Base-by-base conservation (phyloP, 2,797 vertebrate genomes). In the Crenuchus spilurus region DNA sequence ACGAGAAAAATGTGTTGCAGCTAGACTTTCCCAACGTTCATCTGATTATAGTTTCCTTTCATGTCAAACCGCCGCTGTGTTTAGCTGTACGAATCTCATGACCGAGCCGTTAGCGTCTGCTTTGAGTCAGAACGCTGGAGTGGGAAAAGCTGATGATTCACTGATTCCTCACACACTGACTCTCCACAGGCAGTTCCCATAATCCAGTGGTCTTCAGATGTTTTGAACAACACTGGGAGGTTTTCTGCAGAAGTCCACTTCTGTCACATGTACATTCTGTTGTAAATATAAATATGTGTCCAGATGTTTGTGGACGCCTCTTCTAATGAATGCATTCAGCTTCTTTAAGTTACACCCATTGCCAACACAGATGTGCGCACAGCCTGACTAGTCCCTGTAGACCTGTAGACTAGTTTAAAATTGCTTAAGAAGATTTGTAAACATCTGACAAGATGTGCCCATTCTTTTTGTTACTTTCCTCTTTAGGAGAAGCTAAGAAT, bases 401-500 rank as follows among this genome's bases (percentile, higher is more conserved):
- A n/a, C n/a, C n/a, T n/a, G n/a, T n/a, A n/a, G n/a, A n/a, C n/a
- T n/a, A n/a, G n/a, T n/a, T n/a, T n/a, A n/a, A n/a, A n/a, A n/a
- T n/a, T n/a, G n/a, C n/a, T n/a, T n/a, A n/a, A n/a, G n/a, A n/a
- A n/a, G n/a, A n/a, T n/a, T n/a, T n/a, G n/a, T n/a, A n/a, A n/a
- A n/a, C n/a, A n/a, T n/a, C n/a, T n/a, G n/a, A n/a, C n/a, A n/a
- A n/a, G n/a, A n/a, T n/a, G n/a, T n/a, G n/a, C n/a, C n/a, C n/a
- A n/a, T n/a, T n/a, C n/a, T n/a, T n/a, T n/a, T n/a, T n/a, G n/a
- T n/a, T n/a, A n/a, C n/a, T n/a, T n/a, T n/a, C 83, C 33, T 84
- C 57, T 75, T 58, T 81, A 94, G 93, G 98, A 48, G 98, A 99
- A 92, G 97, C 97, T 31, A 99, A 99, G 88, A 99, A 99, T 83